These are phyloP conservation scores for Protonemura montana DNA, from an alignment of 2,888 invertebrate species.

Conservation along the genomic window DNA sequence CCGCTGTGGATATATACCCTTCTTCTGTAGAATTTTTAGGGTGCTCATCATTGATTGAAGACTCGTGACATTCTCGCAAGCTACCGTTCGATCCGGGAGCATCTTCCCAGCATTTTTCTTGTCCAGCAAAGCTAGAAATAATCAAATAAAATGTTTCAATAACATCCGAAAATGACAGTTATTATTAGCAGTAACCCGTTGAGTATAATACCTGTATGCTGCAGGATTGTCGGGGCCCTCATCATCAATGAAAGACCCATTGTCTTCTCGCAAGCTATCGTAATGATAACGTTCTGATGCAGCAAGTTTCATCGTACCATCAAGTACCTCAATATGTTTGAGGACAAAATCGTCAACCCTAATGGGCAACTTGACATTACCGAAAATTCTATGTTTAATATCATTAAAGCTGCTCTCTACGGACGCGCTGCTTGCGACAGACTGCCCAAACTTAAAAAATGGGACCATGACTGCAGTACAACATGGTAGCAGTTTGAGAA, in stretches of 20 bases:
- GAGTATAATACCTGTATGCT: background rate
- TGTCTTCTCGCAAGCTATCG: background rate
- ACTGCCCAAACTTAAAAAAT: slow-evolving; percentile 42
- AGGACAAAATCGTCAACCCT: slow-evolving; percentile 13
- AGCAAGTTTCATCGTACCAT: slow-evolving; percentile 29
- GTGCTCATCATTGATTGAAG: slow-evolving; percentile 4
- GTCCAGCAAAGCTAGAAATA: background rate
- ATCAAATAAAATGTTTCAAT: background rate
- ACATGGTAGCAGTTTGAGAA: slow-evolving; percentile 46
- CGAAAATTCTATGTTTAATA: slow-evolving; percentile 13
- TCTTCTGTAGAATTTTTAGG: background rate
- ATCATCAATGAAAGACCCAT: background rate
- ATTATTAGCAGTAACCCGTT: background rate
- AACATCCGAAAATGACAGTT: background rate
- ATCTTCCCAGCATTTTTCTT: too few species aligned
- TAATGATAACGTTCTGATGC: background rate
- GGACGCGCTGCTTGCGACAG: slow-evolving; percentile 45
- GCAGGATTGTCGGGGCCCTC: background rate
- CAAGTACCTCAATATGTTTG: background rate
- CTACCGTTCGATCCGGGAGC: background rate
- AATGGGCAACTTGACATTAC: background rate
- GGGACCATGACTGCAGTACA: slow-evolving; percentile 47
- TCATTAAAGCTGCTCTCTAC: slow-evolving; percentile 45
- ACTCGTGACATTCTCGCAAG: background rate
- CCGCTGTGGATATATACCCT: background rate